A percentile compares a stretch with the other conserved stretches of the same genome.
Conservation (phyloP, 2,888 invertebrate species). For the Villa cingulata region DNA sequence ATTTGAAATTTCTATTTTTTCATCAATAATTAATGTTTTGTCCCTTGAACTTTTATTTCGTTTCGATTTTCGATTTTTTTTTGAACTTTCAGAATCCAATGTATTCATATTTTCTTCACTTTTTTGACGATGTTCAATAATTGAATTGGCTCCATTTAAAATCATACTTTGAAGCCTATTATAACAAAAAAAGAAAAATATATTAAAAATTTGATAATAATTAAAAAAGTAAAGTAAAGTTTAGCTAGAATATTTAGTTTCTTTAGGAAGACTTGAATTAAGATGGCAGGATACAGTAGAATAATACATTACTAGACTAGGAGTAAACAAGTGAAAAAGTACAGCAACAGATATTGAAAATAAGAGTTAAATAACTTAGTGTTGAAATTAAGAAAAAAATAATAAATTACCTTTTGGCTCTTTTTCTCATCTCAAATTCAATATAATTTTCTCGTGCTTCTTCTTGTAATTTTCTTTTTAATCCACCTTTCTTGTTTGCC, state of each 20-base stretch:
- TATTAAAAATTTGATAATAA: too few relatives aligned
- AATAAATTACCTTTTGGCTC: slow-evolving; percentile 42
- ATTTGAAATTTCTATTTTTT: not conserved
- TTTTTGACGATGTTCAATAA: too few relatives aligned
- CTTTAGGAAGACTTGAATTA: too few relatives aligned
- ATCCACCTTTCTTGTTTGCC: slow-evolving; percentile 50
- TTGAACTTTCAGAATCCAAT: too few relatives aligned
- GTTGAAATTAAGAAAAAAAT: not conserved
- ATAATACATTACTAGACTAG: too few relatives aligned
- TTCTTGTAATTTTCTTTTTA: slow-evolving; percentile 43
- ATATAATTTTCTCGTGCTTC: slow-evolving; percentile 44
- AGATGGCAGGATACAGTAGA: too few relatives aligned
- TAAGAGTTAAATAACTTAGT: too few relatives aligned
- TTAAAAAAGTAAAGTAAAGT: not conserved
- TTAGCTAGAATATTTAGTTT: too few relatives aligned
- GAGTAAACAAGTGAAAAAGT: too few relatives aligned
- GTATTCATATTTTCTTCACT: too few relatives aligned
- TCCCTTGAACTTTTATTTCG: not conserved
- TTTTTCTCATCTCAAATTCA: slow-evolving; percentile 43
- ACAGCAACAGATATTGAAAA: too few relatives aligned
- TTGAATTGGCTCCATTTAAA: slow-evolving; percentile 14
- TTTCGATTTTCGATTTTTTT: not conserved
- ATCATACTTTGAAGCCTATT: slow-evolving; percentile 32
- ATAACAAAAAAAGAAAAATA: slow-evolving; percentile 6
- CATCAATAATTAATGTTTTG: not conserved